Evolutionary conservation across 2,888 invertebrate species (phyloP).

Genomic region (Drosophila anomelani): DNA sequence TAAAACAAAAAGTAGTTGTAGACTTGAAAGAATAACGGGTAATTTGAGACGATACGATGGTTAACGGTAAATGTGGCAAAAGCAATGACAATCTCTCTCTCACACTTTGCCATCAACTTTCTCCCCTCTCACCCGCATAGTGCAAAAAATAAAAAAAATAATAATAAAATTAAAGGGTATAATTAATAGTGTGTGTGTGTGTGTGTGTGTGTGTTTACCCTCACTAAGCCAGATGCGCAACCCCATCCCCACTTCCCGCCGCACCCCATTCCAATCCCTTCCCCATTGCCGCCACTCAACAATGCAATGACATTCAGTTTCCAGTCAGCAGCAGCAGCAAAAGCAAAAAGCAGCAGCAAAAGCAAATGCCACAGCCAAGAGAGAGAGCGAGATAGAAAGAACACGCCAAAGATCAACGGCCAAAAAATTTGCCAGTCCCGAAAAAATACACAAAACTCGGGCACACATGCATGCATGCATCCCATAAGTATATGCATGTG

Average conservation of each 20-base stretch:
- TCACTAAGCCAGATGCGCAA: slow-evolving; percentile 58
- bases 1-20: slow-evolving; percentile 28
- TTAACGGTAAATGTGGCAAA: slow-evolving; percentile 44
- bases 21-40: slow-evolving; percentile 37
- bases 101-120: background rate
- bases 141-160: background rate
- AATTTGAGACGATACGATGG: slow-evolving; percentile 55
- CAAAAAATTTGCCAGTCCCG: slow-evolving; percentile 51
- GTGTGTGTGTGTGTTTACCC: slow-evolving; percentile 12
- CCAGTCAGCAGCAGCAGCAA: slow-evolving; percentile 22
- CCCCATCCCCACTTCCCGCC: background rate
- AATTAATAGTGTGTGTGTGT: slow-evolving; percentile 1
- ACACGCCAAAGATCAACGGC: slow-evolving; percentile 64
- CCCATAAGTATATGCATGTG: background rate
- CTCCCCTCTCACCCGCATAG: slow-evolving; percentile 5
- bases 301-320: slow-evolving; percentile 62
- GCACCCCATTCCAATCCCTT: slow-evolving; percentile 14
- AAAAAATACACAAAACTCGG: slow-evolving; percentile 46
- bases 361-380: slow-evolving; percentile 1
- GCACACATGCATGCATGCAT: slow-evolving; percentile 18
- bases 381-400: slow-evolving; percentile 8
- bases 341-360: background rate
- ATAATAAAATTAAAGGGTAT: background rate
- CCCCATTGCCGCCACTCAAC: slow-evolving; percentile 33
- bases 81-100: slow-evolving; percentile 9